phyloP scores from a whole-genome alignment of 2,797 vertebrate genomes.

The Chrysocyon brachyurus region DNA sequence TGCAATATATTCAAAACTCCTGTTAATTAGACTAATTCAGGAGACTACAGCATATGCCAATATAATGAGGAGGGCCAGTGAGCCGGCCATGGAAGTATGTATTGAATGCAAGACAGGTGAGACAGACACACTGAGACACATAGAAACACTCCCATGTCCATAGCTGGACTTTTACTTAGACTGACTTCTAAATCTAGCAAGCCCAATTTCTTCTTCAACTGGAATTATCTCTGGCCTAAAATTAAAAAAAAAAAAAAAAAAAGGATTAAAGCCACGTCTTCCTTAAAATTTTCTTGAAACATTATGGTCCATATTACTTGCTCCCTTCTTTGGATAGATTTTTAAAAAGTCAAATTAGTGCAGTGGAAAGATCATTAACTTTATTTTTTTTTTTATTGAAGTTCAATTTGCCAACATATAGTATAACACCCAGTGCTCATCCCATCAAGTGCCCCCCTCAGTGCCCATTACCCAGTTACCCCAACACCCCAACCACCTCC shows the following conservation, averaged over 20 bases:
- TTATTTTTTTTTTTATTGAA: no score
- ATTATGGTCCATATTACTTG: neutral
- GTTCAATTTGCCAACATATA: no score
- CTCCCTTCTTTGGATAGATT: neutral
- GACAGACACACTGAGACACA: neutral
- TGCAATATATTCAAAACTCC: neutral
- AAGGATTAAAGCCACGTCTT: neutral
- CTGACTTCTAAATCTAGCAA: neutral
- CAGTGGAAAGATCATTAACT: neutral
- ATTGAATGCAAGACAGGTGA: neutral
- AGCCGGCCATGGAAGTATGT: rapidly evolving
- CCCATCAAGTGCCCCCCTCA: no score
- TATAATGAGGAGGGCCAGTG: neutral
- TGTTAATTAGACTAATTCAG: neutral
- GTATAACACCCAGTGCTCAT: no score
- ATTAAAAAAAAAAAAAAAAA: neutral
- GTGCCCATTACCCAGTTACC: no score
- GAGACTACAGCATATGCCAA: neutral
- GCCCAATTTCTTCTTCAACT: neutral
- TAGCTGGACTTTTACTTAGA: neutral
- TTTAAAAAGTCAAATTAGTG: neutral
- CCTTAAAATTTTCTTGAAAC: neutral
- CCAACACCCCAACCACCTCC: no score
- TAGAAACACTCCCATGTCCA: neutral
- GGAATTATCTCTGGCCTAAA: neutral